Conservation (phyloP, 2,888 invertebrate genomes). For the Catonia carolina region DNA sequence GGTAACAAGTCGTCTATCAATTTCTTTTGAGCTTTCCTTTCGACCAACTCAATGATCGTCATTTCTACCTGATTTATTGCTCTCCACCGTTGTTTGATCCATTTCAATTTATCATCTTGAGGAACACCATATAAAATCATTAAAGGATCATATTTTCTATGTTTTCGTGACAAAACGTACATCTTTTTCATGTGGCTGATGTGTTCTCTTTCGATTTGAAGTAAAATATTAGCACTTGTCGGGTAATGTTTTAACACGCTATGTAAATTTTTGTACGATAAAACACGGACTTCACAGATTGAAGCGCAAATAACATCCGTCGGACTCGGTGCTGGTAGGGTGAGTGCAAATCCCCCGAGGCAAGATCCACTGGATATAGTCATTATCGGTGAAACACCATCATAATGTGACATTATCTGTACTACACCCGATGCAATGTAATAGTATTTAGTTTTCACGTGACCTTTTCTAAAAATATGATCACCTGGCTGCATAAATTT, state of each 20-base stretch:
- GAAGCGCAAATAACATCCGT: conserved; percentile 4
- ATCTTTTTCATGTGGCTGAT: not conserved
- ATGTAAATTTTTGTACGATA: not conserved
- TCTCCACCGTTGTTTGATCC: conserved; percentile 10
- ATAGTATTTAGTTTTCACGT: not conserved
- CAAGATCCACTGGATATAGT: conserved; percentile 1
- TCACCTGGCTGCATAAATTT: conserved; percentile 7
- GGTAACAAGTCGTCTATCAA: not conserved
- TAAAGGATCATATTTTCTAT: not conserved
- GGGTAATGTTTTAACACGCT: not conserved
- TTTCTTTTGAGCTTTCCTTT: not conserved
- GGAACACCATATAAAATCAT: not conserved
- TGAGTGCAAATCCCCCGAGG: not conserved
- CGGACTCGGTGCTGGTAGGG: not conserved
- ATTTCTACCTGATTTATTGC: not conserved
- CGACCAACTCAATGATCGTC: not conserved
- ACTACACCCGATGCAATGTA: not conserved
- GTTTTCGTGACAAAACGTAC: not conserved
- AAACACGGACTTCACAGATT: not conserved
- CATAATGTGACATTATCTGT: conserved; percentile 1
- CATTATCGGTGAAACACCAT: conserved; percentile 2
- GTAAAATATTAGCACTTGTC: not conserved
- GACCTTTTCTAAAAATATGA: conserved; percentile 2
- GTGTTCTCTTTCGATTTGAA: not conserved
- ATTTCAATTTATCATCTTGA: conserved; percentile 1